These are phyloP conservation scores for Pimpla rufipes DNA, from an alignment of 2,888 invertebrate species.

Conservation along the genomic window DNA sequence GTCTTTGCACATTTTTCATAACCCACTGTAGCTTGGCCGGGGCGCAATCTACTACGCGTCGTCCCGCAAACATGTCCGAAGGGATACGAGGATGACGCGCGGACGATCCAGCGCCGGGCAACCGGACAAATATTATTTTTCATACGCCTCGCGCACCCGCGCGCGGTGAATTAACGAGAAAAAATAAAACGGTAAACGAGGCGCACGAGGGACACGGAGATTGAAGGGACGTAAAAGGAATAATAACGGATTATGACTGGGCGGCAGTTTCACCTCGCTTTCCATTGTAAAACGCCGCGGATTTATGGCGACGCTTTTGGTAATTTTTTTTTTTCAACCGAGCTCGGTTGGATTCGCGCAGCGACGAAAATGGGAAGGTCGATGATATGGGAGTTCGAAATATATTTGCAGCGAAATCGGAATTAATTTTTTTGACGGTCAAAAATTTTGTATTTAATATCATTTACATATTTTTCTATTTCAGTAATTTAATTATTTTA, in stretches of 20 bases:
- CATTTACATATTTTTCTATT: too few relatives aligned
- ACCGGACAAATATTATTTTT: constrained; percentile 53
- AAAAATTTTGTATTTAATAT: too few relatives aligned
- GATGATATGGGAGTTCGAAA: too few relatives aligned
- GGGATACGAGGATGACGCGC: constrained; percentile 44
- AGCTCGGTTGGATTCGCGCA: too few relatives aligned
- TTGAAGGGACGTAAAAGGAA: constrained; percentile 1
- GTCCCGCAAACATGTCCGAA: constrained; percentile 45
- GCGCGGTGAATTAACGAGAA: constrained; percentile 36
- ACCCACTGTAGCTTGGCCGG: constrained; percentile 35
- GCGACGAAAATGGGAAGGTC: too few relatives aligned
- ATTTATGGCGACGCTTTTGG: background rate
- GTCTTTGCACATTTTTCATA: constrained; percentile 63
- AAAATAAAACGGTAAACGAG: constrained; percentile 3
- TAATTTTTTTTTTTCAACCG: background rate
- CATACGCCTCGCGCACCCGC: constrained; percentile 1
- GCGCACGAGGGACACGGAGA: background rate
- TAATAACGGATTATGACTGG: constrained; percentile 13
- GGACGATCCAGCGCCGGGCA: background rate
- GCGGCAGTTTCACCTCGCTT: constrained; percentile 15
- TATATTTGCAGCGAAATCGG: too few relatives aligned
- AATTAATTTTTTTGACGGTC: too few relatives aligned
- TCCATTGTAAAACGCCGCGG: constrained; percentile 1
- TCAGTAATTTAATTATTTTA: too few relatives aligned
- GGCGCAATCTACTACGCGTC: constrained; percentile 8